Percentiles rank a stretch among this genome's conserved stretches.
phyloP scores from a whole-genome alignment of 2,888 invertebrate species.

The Silvanus unidentatus region DNA sequence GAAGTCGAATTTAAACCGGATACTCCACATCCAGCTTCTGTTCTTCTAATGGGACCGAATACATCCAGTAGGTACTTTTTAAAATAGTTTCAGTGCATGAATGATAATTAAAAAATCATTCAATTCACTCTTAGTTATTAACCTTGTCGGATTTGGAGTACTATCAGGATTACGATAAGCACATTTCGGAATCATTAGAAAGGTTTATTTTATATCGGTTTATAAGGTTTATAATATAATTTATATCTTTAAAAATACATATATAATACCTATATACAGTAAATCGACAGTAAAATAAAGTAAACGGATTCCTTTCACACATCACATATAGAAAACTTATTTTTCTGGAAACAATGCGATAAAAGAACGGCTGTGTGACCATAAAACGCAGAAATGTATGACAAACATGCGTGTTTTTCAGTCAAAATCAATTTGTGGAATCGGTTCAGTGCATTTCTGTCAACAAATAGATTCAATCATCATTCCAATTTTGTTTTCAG shows the following conservation, averaged over 20 bases:
- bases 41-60: slow-evolving; percentile 47
- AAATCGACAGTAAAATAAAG: slow-evolving; percentile 11
- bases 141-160: no score
- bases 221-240: slow-evolving; percentile 7
- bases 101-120: neutral
- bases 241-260: slow-evolving; percentile 3
- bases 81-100: neutral
- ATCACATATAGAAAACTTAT: slow-evolving; percentile 3
- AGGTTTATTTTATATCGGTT: no score
- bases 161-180: neutral
- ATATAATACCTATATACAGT: slow-evolving; percentile 5
- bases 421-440: neutral
- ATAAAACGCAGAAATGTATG: slow-evolving; percentile 1
- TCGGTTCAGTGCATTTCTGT: slow-evolving; percentile 1
- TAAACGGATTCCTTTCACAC: slow-evolving; percentile 3
- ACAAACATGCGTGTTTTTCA: slow-evolving; percentile 5
- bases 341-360: slow-evolving; percentile 10
- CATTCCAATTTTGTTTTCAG: slow-evolving; percentile 14
- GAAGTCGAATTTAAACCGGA: slow-evolving; percentile 56
- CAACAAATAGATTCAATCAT: neutral
- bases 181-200: neutral
- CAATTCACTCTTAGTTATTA: neutral
- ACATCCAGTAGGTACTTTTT: slow-evolving; percentile 25
- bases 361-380: slow-evolving; percentile 5
- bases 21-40: slow-evolving; percentile 58